Evolutionary conservation across 1,140 invertebrate species (phyloP).

Genomic region (Helicoverpa zea): DNA sequence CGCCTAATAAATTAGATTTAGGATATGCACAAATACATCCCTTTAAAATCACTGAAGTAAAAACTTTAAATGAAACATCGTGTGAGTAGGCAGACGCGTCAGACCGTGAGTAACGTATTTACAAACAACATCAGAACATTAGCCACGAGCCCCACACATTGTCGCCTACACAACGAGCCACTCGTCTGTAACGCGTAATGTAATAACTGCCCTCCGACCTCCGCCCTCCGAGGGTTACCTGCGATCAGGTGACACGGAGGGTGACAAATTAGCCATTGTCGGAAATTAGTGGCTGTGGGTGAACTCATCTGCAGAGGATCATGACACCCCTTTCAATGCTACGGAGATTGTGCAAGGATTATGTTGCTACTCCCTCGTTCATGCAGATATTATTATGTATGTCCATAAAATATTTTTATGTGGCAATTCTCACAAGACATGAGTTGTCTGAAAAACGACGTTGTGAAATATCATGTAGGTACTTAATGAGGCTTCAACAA

Average conservation of each 20-base stretch:
- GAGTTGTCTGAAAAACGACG: too few species aligned
- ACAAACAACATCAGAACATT: not conserved
- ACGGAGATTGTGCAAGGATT: not conserved
- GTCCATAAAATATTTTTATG: too few species aligned
- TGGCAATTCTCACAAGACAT: too few species aligned
- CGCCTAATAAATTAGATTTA: too few species aligned
- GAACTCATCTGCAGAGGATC: constrained; percentile 10
- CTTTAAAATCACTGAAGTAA: not conserved
- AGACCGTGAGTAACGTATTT: constrained; percentile 21
- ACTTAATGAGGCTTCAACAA: too few species aligned
- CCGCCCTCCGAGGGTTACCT: constrained; percentile 16
- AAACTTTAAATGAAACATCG: not conserved
- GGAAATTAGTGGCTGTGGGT: constrained; percentile 6
- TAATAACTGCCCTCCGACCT: constrained; percentile 46
- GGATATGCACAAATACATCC: too few species aligned
- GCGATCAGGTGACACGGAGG: constrained; percentile 33
- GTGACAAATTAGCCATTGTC: constrained; percentile 44
- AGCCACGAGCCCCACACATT: not conserved
- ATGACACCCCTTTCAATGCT: constrained; percentile 22
- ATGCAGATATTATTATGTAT: too few species aligned
- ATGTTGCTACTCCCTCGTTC: not conserved
- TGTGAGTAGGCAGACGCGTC: constrained; percentile 11
- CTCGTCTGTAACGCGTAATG: constrained; percentile 36
- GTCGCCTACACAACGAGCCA: constrained; percentile 5
- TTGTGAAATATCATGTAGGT: too few species aligned